Base-by-base conservation (phyloP, 2,888 invertebrate genomes). In the Mesochorus sp. region DNA sequence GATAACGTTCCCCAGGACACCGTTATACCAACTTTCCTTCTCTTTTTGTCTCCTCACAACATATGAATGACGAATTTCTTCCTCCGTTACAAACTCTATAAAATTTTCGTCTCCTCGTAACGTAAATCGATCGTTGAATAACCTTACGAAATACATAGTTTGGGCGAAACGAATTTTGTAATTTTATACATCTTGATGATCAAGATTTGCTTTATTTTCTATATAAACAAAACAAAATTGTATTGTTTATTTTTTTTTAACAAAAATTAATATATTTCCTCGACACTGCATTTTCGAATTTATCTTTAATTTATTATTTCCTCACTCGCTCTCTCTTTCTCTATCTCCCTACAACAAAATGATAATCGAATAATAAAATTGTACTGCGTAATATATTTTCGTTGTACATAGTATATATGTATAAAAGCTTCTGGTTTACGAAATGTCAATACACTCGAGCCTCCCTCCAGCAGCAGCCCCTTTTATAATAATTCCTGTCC, bases 1-100 rank as follows among this genome's bases (percentile, higher is more conserved):
- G 84, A 88, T 87, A 86, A 85, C 77, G 68, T 68, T 68, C 55
- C n/a, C 51, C 47, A 28, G 55, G 39, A 61, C 51, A 71, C 53
- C 10, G 49, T 34, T 59, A 51, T 51, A 42, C 31, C 64, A 21
- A 42, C 21, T 10, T 42, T 14, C 53, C 42, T 47, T 42, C 39
- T 39, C n/a, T 6, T 12, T 39, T 8, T 39, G 2, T 61, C 14
- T 71, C 39, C 61, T 39, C n/a, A 55, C n/a, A 67, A 42, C 31
- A 42, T n/a, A n/a, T n/a, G n/a, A n/a, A n/a, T n/a, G n/a, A n/a
- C n/a, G n/a, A n/a, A n/a, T n/a, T n/a, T n/a, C n/a, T 24, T 31
- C 37, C 6, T 19, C 26, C 12, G 19, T 19, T n/a, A 2, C 21
- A 55, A 31, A 44, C 21, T 37, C 37, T n/a, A 37, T n/a, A n/a